Evolutionary conservation across 2,797 vertebrate species (phyloP), one percentile per base, ranked within the genome.

Genomic region (Macropodus opercularis): DNA sequence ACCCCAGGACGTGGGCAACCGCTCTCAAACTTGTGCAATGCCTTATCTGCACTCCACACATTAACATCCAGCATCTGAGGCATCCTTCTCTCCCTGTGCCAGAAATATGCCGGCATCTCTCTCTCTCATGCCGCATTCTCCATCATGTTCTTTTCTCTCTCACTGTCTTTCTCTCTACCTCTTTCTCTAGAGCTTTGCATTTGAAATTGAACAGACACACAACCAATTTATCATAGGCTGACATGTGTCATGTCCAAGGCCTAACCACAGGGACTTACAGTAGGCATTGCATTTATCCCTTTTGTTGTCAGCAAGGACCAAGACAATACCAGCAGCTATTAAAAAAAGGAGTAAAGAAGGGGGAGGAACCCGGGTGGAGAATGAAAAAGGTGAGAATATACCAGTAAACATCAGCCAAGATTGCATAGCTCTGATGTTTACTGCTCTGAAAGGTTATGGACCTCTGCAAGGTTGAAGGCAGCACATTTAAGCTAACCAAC

Each of bases 211-310:
- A 96, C 93, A 97, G 95, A 98, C 94, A 95, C 92, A 87, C 92
- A 95, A 94, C 94, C 95, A 98, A 98, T 99, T 98, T 98, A 98
- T 98, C 96, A 98, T 93, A 91, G 89, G 94, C 94, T 97, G 96
- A 95, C 97, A 99, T 93, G 92, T 97, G 96, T 97, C 97, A 97
- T 96, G 95, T 96, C 96, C 93, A 91, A 94, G 92, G 93, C 93
- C 94, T 94, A 94, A 95, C 94, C 95, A 94, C 91, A 93, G 95
- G 94, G 95, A 97, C 94, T 91, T 93, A 92, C 91, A 92, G 92
- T 92, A 94, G 85, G 89, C 92, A 93, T 92, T 92, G 92, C 93
- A 94, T 95, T 96, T 96, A 96, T 95, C 94, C 93, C 88, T 92
- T 96, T 95, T 95, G 92, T 95, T 96, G 93, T 95, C 92, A 93